Conservation (phyloP, 2,113 vertebrate genomes). For the Peromyscus leucopus region DNA sequence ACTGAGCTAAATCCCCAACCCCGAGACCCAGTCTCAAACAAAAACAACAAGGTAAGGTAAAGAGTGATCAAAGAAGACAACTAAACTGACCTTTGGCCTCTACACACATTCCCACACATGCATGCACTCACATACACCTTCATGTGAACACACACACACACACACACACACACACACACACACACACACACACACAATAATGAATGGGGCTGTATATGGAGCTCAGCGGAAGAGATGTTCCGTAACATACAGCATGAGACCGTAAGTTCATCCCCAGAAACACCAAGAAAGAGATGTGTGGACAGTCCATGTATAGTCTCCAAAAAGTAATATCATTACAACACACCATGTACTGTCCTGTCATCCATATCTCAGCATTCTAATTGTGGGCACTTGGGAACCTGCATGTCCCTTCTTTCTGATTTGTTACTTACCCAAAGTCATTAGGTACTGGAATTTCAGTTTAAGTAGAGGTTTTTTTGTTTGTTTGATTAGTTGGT, state of each 20-base stretch:
- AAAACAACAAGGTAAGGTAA: background rate
- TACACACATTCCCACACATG: background rate
- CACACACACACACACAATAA: background rate
- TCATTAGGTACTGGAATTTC: background rate
- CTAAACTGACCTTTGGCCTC: background rate
- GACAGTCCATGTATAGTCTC: background rate
- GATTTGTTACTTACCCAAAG: constrained; percentile 53
- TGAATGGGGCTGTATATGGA: background rate
- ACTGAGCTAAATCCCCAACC: too few relatives aligned
- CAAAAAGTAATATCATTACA: background rate
- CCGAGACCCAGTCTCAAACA: background rate
- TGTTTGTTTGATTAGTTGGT: background rate
- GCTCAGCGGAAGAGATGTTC: background rate
- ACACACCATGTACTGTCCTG: constrained; percentile 5
- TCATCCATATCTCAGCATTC: constrained; percentile 24
- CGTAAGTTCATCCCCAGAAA: background rate
- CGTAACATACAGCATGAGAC: background rate
- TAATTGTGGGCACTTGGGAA: background rate
- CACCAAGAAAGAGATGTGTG: background rate
- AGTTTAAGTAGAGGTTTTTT: background rate
- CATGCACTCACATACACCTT: background rate
- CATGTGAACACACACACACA: background rate
- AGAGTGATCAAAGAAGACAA: background rate
- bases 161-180: background rate
- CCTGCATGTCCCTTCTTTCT: constrained; percentile 12